Evolutionary conservation across 92 coral and sea anemone species (phyloP).

Genomic region (Muricea muricata): DNA sequence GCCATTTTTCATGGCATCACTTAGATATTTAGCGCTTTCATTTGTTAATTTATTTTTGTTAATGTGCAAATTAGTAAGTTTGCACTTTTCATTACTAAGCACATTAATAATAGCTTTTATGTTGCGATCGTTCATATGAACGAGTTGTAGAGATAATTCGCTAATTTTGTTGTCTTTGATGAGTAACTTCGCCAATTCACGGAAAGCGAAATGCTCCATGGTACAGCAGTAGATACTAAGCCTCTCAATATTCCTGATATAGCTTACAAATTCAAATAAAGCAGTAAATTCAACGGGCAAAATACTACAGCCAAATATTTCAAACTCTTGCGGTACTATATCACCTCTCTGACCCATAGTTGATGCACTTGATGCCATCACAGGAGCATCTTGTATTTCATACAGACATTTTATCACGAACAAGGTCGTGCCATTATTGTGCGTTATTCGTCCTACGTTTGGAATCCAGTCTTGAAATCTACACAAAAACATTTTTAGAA

Average conservation of each 20-base stretch:
- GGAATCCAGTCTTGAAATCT: background rate
- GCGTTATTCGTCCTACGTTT: background rate
- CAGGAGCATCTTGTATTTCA: background rate
- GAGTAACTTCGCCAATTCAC: constrained; percentile 6
- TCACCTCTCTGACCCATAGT: background rate
- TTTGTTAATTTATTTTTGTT: background rate
- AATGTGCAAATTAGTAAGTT: background rate
- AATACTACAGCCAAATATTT: background rate
- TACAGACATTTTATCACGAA: background rate
- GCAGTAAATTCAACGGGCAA: constrained; percentile 1
- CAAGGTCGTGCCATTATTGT: background rate
- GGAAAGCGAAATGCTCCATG: background rate
- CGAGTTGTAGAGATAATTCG: no score
- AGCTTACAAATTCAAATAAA: background rate
- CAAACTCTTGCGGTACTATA: background rate
- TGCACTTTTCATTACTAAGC: background rate
- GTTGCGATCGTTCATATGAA: background rate
- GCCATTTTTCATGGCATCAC: background rate
- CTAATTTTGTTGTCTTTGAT: background rate
- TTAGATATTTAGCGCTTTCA: background rate
- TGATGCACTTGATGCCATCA: background rate
- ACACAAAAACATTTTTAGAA: background rate
- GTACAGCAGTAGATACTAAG: background rate
- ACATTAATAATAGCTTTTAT: background rate
- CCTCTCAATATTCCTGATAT: background rate